Base-by-base conservation (phyloP, 2,888 invertebrate genomes). In the Ischnura elegans region DNA sequence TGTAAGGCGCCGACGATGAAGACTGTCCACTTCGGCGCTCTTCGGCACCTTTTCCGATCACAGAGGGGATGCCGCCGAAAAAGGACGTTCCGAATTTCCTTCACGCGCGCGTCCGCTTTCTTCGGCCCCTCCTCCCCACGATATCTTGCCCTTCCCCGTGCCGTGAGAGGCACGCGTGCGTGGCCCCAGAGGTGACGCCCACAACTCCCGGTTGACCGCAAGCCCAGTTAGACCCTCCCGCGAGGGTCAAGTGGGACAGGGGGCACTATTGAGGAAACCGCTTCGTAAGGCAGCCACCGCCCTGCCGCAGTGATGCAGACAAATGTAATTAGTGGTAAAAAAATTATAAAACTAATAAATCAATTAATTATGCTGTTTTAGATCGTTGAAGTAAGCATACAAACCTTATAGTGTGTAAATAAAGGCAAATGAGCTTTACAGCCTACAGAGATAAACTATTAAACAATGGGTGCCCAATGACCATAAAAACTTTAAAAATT, bases 81-180 rank as follows among this genome's bases (percentile, higher is more conserved):
- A 36, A 36, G 6, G n/a, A 76, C 76, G 76, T 76, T 76, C 76
- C 76, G 76, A 76, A 76, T 76, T 76, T 76, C 76, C 76, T 76
- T 76, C 76, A 76, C 76, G 76, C 76, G n/a, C 76, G 76, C 25
- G 76, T 76, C 76, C 76, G 76, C 76, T 76, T 76, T 76, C 76
- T 76, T 76, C 29, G 36, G 29, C 76, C 29, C 76, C 76, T 36
- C 76, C 76, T 36, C 76, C 76, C 25, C 61, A 10, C 76, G 55
- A 25, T 13, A 8, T 21, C 76, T 36, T 13, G 13, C 61, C n/a
- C n/a, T n/a, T 6, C 61, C 25, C 36, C 25, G 36, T 76, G 76
- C 76, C 76, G n/a, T 76, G 76, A 0, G 76, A 76, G 36, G 19
- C 2, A 51, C 1, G 29, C 76, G 36, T 36, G 76, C 76, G 76